Evolutionary conservation across 2,888 invertebrate species (phyloP).

Genomic region (Siphlonurus alternatus): DNA sequence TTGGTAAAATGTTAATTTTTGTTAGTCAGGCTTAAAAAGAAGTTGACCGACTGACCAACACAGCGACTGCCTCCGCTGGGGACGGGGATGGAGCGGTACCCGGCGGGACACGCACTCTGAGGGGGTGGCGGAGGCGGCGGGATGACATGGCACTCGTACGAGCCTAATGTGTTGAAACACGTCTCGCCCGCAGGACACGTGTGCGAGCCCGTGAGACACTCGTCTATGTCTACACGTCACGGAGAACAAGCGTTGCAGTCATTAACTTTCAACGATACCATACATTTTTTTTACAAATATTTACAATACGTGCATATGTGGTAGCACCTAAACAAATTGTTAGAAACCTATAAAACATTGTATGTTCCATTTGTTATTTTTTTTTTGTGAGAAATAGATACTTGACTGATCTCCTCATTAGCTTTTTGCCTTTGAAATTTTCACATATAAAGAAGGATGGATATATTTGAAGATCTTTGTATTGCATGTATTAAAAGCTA

Average conservation of each 20-base stretch:
- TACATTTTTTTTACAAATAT: background rate
- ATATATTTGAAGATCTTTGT: too few species aligned
- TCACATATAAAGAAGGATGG: too few species aligned
- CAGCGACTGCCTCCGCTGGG: conserved; percentile 31
- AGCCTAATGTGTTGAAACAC: conserved; percentile 49
- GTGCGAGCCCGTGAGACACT: conserved; percentile 45
- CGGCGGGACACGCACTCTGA: conserved; percentile 30
- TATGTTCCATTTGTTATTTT: too few species aligned
- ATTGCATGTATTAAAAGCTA: too few species aligned
- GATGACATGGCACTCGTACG: conserved; percentile 41
- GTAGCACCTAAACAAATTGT: too few species aligned
- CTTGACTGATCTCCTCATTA: too few species aligned
- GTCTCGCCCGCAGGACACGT: conserved; percentile 38
- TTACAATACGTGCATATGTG: too few species aligned
- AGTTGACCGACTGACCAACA: conserved; percentile 25
- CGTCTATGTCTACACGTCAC: conserved; percentile 50
- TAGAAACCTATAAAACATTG: too few species aligned
- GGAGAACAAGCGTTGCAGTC: background rate
- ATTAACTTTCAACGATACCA: background rate
- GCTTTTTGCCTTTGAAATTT: too few species aligned
- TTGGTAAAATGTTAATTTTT: too few species aligned
- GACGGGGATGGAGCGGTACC: conserved; percentile 34
- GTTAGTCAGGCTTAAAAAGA: too few species aligned
- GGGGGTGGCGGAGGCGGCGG: conserved; percentile 20
- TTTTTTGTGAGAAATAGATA: too few species aligned